Evolutionary conservation across 2,113 vertebrate genomes (phyloP), one percentile per base, ranked within the genome.

Genomic region (Macquaria australasica): DNA sequence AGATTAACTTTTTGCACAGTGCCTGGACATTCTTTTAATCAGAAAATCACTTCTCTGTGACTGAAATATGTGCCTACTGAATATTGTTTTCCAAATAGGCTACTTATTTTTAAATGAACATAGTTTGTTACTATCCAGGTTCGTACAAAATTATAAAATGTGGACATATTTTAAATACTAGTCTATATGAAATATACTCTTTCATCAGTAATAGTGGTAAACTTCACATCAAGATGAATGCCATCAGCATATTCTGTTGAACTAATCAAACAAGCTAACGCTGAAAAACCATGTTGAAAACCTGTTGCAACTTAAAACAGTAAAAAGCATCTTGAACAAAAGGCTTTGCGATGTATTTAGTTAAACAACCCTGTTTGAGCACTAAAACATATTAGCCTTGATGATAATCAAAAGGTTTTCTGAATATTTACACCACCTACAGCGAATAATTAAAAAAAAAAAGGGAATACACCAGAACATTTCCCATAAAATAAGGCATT

Each of bases 231-330:
- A 34, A 66, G 1, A 48, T 53, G 3, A 85, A 74, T 9, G 2
- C 15, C 21, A 74, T 25, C 73, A 59, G 23, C 7, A 74, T 45
- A 14, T 28, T 81, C 62, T 63, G 64, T 72, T 85, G 15, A 70
- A 63, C 11, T 50, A 66, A 67, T 84, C 37, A 71, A 59, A 37
- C 9, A 82, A 10, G 28, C 16, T 63, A 28, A 28, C 28, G 64
- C n/a, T 37, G 16, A 70, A 66, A 53, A 31, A 16, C 25, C 39
- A 9, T 6, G 8, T 34, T 28, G 16, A 71, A 12, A 39, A 25
- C 56, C 21, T 45, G 25, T 18, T 31, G 15, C 68, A 81, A 23
- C 11, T 20, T 12, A 15, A 69, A 80, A 71, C 58, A 74, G n/a
- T n/a, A 20, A 81, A 81, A 55, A 70, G 56, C 73, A 73, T 51